Evolutionary conservation across 2,888 invertebrate genomes (phyloP).

Genomic region (Argyra leucocephala): DNA sequence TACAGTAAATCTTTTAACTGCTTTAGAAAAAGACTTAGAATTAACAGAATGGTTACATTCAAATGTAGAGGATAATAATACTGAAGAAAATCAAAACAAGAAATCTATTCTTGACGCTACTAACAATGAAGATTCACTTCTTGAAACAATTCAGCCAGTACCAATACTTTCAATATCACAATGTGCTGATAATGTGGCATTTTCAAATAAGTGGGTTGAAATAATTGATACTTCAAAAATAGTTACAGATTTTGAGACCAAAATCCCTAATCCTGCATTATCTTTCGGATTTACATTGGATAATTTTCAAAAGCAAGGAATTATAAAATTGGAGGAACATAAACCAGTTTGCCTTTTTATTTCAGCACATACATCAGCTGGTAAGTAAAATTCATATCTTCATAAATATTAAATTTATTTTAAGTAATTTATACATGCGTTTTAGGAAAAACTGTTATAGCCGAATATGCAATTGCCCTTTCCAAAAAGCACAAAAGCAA

Average conservation of each 20-base stretch:
- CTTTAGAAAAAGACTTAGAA: slow-evolving; percentile 36
- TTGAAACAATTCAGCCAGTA: slow-evolving; percentile 24
- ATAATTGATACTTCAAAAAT: slow-evolving; percentile 73
- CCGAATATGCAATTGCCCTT: slow-evolving; percentile 97
- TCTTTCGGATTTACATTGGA: slow-evolving; percentile 87
- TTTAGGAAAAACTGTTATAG: slow-evolving; percentile 83
- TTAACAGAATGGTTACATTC: slow-evolving; percentile 38
- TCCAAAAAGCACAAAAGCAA: slow-evolving; percentile 86
- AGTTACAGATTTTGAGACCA: slow-evolving; percentile 68
- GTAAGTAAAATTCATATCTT: slow-evolving; percentile 32
- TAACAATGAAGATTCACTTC: slow-evolving; percentile 22
- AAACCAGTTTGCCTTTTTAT: slow-evolving; percentile 87
- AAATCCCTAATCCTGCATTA: slow-evolving; percentile 75
- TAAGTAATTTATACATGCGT: background rate
- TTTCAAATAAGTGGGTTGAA: slow-evolving; percentile 71
- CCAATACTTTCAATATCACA: background rate
- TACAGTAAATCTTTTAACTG: slow-evolving; percentile 30
- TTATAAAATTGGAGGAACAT: slow-evolving; percentile 83
- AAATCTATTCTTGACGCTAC: slow-evolving; percentile 26
- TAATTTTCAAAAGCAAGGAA: slow-evolving; percentile 93
- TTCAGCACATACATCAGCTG: slow-evolving; percentile 97
- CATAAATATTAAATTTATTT: background rate
- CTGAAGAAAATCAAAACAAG: slow-evolving; percentile 2
- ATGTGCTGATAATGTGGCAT: slow-evolving; percentile 25
- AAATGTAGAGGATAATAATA: slow-evolving; percentile 21